A percentile compares a stretch with the other conserved stretches of the same genome.
These are phyloP conservation scores for Cliona cf. orientalis DNA, from an alignment of 37 sponge, comb jelly and placozoan genomes.

Conservation along the genomic window DNA sequence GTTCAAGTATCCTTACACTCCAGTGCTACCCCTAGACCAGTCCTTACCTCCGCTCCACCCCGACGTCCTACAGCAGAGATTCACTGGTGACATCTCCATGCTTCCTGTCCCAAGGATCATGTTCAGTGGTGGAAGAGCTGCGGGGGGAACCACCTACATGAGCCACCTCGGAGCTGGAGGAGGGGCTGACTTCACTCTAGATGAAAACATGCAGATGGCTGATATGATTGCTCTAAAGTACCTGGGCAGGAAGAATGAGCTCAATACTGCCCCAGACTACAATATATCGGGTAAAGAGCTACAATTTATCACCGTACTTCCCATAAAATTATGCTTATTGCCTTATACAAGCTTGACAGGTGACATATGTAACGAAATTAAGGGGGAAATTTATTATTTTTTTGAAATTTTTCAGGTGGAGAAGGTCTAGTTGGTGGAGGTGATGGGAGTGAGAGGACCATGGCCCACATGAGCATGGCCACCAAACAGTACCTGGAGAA, in stretches of 20 bases:
- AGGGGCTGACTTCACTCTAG: constrained; percentile 14
- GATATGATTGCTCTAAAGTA: constrained; percentile 63
- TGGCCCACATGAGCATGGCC: constrained; percentile 23
- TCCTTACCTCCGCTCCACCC: neutral
- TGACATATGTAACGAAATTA: too few species aligned
- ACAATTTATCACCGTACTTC: neutral
- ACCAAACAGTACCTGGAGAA: constrained; percentile 20
- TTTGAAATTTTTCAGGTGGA: neutral
- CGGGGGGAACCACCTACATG: neutral
- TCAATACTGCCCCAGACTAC: neutral
- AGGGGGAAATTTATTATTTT: neutral
- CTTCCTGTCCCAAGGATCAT: constrained; percentile 14
- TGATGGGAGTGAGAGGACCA: neutral
- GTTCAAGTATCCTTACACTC: neutral
- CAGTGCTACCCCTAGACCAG: neutral
- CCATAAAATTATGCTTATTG: too few species aligned
- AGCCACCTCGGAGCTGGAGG: neutral
- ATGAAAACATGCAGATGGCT: constrained; percentile 30
- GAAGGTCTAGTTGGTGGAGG: neutral
- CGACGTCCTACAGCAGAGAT: neutral
- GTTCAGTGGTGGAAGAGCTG: neutral
- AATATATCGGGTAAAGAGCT: neutral
- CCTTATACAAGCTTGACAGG: too few species aligned
- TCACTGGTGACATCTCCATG: neutral
- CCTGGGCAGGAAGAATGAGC: neutral